Evolutionary conservation across 2,888 invertebrate species (phyloP).

Genomic region (Terebella lapidaria): DNA sequence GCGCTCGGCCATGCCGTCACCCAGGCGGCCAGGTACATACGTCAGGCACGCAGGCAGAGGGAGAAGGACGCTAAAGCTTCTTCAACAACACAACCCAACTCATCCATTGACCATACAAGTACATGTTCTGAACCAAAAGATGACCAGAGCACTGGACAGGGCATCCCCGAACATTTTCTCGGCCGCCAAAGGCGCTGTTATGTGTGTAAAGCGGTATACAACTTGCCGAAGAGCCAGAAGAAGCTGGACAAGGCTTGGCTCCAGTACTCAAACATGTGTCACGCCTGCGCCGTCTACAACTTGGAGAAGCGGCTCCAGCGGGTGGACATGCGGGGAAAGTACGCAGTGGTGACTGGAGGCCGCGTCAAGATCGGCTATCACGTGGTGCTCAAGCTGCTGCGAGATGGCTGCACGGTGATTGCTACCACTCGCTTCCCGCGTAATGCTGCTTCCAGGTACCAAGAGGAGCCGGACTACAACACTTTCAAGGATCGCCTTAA

Average conservation of each 20-base stretch:
- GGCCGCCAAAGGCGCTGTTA: no score
- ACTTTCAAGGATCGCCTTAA: slow-evolving; percentile 5
- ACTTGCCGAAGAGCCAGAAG: neutral
- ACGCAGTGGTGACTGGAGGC: slow-evolving; percentile 15
- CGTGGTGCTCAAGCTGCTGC: slow-evolving; percentile 10
- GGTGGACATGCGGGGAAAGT: slow-evolving; percentile 1
- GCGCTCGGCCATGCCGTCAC: no score
- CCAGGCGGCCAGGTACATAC: no score
- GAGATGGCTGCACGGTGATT: slow-evolving; percentile 11
- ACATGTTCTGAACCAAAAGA: no score
- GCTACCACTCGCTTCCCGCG: slow-evolving; percentile 14
- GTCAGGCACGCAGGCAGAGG: no score
- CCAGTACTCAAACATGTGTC: slow-evolving; percentile 9
- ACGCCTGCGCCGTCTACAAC: slow-evolving; percentile 8
- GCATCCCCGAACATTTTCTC: no score
- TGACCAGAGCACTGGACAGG: no score
- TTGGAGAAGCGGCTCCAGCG: slow-evolving; percentile 2
- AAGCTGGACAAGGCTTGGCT: neutral
- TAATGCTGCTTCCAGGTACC: slow-evolving; percentile 10
- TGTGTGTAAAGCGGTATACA: neutral
- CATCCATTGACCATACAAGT: no score
- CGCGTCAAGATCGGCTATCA: slow-evolving; percentile 14
- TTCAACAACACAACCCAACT: no score
- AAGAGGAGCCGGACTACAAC: slow-evolving; percentile 7
- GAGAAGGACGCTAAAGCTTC: no score